A percentile compares a stretch with the other conserved stretches of the same genome.
Conservation (phyloP, 2,797 vertebrate genomes). For the Danio choprae region DNA sequence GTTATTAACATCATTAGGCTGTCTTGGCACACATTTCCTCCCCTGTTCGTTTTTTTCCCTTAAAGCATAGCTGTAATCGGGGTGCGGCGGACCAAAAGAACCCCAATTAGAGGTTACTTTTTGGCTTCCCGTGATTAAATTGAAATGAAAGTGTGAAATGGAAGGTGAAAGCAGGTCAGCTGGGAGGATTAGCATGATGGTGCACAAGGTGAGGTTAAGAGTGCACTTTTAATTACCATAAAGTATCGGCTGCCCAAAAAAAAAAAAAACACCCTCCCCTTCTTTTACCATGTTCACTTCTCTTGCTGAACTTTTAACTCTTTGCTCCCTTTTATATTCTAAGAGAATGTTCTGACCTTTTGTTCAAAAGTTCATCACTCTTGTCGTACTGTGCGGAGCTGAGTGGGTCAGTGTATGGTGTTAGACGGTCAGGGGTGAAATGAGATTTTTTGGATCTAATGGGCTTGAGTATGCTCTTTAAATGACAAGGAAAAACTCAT, state of each 20-base stretch:
- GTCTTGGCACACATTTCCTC: slow-evolving; percentile 59
- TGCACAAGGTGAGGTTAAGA: slow-evolving; percentile 67
- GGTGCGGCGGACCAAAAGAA: slow-evolving; percentile 64
- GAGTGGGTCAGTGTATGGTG: background rate
- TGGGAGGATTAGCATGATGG: slow-evolving; percentile 66
- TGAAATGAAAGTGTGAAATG: slow-evolving; percentile 71
- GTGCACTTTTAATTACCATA: slow-evolving; percentile 70
- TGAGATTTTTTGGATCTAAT: slow-evolving; percentile 1
- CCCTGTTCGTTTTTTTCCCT: slow-evolving; percentile 21
- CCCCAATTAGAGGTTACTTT: slow-evolving; percentile 64
- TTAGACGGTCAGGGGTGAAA: background rate
- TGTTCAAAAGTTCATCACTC: slow-evolving; percentile 36
- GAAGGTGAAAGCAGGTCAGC: slow-evolving; percentile 57
- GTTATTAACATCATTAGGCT: slow-evolving; percentile 62
- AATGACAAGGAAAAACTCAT: slow-evolving; percentile 2
- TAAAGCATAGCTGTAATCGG: slow-evolving; percentile 55
- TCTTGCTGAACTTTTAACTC: slow-evolving; percentile 21
- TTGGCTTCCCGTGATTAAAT: slow-evolving; percentile 66
- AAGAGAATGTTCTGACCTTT: slow-evolving; percentile 28
- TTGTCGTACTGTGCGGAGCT: background rate
- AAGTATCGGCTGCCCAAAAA: slow-evolving; percentile 52
- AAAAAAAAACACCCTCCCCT: background rate
- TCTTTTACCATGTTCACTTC: background rate
- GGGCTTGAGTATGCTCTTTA: slow-evolving; percentile 26
- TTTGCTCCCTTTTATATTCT: slow-evolving; percentile 15